Evolutionary conservation across 2,888 invertebrate species (phyloP).

Genomic region (Acheta domesticus): DNA sequence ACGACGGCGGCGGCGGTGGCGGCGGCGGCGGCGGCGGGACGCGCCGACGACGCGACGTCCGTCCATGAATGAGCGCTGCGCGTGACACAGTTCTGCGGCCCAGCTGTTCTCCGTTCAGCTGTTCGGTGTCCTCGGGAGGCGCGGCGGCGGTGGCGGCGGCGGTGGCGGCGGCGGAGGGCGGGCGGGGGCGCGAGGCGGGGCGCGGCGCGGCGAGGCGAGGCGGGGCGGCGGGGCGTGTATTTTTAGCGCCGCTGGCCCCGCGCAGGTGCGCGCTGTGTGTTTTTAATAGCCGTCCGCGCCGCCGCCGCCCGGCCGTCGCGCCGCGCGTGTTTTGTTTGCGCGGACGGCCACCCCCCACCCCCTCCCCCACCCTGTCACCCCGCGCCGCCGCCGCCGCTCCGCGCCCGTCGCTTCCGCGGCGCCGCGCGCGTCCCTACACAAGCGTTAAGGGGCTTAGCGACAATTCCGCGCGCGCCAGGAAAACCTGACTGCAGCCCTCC

Average conservation of each 20-base stretch:
- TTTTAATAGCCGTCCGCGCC: conserved; percentile 7
- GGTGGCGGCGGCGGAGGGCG: neutral
- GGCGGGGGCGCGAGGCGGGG: neutral
- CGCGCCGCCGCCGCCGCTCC: neutral
- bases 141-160: neutral
- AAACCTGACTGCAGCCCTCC: too few relatives aligned
- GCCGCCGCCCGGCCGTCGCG: neutral
- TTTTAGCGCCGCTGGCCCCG: neutral
- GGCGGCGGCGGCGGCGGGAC: neutral
- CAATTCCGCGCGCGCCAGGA: too few relatives aligned
- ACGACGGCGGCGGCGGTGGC: neutral
- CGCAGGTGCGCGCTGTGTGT: conserved; percentile 18
- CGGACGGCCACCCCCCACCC: neutral
- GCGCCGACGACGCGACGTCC: conserved; percentile 11
- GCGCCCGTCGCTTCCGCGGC: too few relatives aligned
- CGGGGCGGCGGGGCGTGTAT: neutral
- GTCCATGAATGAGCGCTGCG: neutral
- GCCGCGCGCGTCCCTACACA: too few relatives aligned
- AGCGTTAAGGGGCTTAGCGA: too few relatives aligned
- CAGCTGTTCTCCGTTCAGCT: neutral
- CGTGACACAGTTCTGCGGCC: neutral
- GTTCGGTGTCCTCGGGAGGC: neutral
- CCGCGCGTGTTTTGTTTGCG: conserved; percentile 7
- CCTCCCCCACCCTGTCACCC: neutral
- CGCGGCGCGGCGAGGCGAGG: neutral